Conservation (phyloP, 2,113 vertebrate genomes). For the Erythrocercus mccallii region DNA sequence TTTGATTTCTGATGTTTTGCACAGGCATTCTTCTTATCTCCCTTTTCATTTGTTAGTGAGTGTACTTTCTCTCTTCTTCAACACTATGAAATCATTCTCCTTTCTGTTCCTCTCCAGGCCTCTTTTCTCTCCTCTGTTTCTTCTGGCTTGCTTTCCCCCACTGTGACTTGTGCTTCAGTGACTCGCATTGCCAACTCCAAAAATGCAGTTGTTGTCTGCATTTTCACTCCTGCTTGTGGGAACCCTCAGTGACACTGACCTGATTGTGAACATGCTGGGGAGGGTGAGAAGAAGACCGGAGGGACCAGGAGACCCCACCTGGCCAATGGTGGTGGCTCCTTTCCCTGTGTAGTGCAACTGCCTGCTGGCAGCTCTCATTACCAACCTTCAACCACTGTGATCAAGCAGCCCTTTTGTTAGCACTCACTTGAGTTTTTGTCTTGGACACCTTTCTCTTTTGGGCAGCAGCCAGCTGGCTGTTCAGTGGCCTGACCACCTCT, state of each 20-base stretch:
- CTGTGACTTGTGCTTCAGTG: background rate
- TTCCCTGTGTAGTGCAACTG: background rate
- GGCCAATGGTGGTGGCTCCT: fast-evolving
- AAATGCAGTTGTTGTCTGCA: background rate
- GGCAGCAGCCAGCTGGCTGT: background rate
- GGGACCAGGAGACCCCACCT: background rate
- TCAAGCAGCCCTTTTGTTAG: background rate
- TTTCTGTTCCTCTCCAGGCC: background rate
- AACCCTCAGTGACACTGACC: background rate
- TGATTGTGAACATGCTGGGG: fast-evolving
- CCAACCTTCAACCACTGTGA: background rate
- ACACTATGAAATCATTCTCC: background rate
- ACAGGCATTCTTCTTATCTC: background rate
- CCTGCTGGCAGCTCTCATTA: background rate
- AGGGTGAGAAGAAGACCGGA: background rate
- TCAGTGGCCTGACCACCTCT: background rate
- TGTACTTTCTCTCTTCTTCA: background rate
- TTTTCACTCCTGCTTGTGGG: background rate
- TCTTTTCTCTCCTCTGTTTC: background rate
- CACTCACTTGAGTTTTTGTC: background rate
- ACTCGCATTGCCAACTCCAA: background rate
- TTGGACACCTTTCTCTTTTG: background rate
- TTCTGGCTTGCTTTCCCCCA: background rate
- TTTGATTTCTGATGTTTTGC: background rate
- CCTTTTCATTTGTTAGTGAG: background rate